Percentiles rank a stretch among this genome's conserved stretches.
phyloP scores from a whole-genome alignment of 2,888 invertebrate genomes.

The Thecocarcelia acutangulata region DNA sequence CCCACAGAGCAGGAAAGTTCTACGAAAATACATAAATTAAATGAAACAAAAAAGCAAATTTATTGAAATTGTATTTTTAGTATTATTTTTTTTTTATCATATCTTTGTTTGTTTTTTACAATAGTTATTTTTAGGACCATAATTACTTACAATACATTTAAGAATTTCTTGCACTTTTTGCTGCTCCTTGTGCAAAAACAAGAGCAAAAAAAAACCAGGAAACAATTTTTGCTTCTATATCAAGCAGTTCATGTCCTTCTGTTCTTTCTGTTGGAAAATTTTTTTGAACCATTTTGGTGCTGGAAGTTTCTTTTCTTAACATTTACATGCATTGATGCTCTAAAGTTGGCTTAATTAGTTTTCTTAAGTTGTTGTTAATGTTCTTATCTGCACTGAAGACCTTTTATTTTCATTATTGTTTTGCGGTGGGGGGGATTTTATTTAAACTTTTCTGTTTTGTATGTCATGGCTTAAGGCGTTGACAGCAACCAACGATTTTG shows the following conservation, averaged over 20 bases:
- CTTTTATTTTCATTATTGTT: slow-evolving; percentile 19
- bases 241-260: slow-evolving; percentile 1
- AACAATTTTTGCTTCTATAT: no score
- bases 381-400: slow-evolving; percentile 64
- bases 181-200: no score
- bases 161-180: background rate
- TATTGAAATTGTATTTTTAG: slow-evolving; percentile 57
- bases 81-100: background rate
- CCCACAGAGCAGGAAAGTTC: no score
- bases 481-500: slow-evolving; percentile 63
- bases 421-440: slow-evolving; percentile 17
- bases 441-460: slow-evolving; percentile 46
- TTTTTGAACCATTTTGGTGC: background rate
- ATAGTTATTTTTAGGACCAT: slow-evolving; percentile 43
- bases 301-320: slow-evolving; percentile 46
- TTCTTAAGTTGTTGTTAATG: slow-evolving; percentile 75
- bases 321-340: slow-evolving; percentile 66
- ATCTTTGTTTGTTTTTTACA: no score
- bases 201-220: no score
- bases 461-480: slow-evolving; percentile 62
- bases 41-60: slow-evolving; percentile 38
- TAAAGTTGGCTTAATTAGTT: slow-evolving; percentile 79
- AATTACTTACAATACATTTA: slow-evolving; percentile 57
- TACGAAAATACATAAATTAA: slow-evolving; percentile 8
- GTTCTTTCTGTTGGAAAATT: background rate